Conservation (phyloP, 2,888 invertebrate genomes). For the Papilio protenor region DNA sequence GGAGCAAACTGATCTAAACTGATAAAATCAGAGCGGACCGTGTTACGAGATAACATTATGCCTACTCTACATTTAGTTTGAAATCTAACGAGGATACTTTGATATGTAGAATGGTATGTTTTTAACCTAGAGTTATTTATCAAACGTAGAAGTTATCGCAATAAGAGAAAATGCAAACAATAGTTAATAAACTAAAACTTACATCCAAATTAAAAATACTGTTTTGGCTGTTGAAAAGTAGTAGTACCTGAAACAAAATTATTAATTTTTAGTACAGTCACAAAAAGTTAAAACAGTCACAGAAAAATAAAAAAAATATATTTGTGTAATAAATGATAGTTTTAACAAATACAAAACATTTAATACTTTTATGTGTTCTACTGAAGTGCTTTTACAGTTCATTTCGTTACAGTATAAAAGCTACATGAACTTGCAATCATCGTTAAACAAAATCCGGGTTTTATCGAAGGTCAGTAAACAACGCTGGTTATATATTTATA, state of each 20-base stretch:
- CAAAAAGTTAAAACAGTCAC: not conserved
- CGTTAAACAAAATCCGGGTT: conserved; percentile 22
- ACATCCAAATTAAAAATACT: not conserved
- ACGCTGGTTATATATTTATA: conserved; percentile 26
- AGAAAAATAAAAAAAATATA: not conserved
- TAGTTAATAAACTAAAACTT: not conserved
- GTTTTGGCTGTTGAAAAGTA: not conserved
- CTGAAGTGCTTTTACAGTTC: not conserved
- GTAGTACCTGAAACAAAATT: conserved; percentile 7
- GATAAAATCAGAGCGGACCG: conserved; percentile 40
- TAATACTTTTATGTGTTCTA: not conserved
- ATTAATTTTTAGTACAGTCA: not conserved
- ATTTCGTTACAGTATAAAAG: not conserved
- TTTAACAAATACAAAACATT: not conserved
- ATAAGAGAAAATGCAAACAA: not conserved
- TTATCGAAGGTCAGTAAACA: conserved; percentile 32
- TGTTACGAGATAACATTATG: conserved; percentile 40
- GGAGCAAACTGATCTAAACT: conserved; percentile 30
- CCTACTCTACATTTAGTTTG: conserved; percentile 34
- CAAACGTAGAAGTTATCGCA: not conserved
- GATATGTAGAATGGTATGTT: not conserved
- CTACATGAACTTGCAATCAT: conserved; percentile 13
- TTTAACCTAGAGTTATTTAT: too few relatives aligned
- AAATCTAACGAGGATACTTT: conserved; percentile 22
- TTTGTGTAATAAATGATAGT: too few relatives aligned